A percentile compares a stretch with the other conserved stretches of the same genome.
phyloP scores from a whole-genome alignment of 2,113 vertebrate genomes.

The Brachypodius melanocephalos region DNA sequence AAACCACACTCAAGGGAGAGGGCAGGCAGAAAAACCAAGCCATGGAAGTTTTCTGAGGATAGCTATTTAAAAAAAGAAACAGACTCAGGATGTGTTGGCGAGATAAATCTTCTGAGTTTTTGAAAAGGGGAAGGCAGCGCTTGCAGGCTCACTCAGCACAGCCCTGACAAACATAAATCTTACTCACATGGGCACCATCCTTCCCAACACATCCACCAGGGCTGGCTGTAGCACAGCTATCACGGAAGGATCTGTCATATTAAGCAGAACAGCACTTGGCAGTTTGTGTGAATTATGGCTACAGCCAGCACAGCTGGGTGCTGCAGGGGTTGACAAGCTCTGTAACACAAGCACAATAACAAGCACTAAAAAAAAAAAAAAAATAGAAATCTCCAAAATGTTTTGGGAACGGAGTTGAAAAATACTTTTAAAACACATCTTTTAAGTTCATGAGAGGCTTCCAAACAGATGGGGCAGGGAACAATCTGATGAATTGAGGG shows the following conservation, averaged over 20 bases:
- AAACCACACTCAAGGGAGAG: background rate
- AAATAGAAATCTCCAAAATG: background rate
- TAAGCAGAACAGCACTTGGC: conserved; percentile 33
- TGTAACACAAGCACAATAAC: background rate
- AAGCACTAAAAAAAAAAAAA: background rate
- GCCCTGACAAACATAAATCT: conserved; percentile 29
- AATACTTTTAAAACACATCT: background rate
- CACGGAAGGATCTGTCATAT: conserved; percentile 29
- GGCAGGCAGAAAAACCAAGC: background rate
- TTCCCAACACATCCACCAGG: background rate
- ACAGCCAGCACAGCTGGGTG: conserved; percentile 48
- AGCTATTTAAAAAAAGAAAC: background rate
- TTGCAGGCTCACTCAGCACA: conserved; percentile 31
- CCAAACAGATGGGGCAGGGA: background rate
- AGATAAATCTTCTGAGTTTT: conserved; percentile 23
- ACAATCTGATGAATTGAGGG: background rate
- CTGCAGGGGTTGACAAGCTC: conserved; percentile 41
- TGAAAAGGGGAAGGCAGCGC: background rate
- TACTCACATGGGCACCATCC: conserved; percentile 17
- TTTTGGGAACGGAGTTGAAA: background rate
- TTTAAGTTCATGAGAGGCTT: background rate
- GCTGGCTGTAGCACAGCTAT: background rate
- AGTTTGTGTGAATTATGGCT: conserved; percentile 17
- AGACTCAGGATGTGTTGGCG: background rate
- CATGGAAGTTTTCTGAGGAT: background rate